phyloP scores from a whole-genome alignment of 2,113 vertebrate genomes.

The Porphyrio hochstetteri region DNA sequence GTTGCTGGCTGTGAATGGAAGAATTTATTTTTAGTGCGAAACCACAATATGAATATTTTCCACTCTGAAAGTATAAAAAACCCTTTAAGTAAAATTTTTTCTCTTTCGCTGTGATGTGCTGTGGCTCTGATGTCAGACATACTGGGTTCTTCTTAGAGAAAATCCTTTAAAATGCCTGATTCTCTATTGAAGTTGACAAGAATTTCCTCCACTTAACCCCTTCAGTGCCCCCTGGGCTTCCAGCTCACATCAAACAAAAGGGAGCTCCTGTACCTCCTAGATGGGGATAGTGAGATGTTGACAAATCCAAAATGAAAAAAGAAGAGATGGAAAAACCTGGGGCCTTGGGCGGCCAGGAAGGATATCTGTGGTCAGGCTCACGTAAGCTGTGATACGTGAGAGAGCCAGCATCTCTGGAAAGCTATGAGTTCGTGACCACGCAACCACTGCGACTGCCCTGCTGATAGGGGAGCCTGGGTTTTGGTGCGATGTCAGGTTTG shows the following conservation, averaged over 20 bases:
- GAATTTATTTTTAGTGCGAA: constrained; percentile 51
- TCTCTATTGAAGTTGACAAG: constrained; percentile 51
- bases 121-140: constrained; percentile 42
- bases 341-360: neutral
- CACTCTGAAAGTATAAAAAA: constrained; percentile 48
- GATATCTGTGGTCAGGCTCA: neutral
- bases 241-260: constrained; percentile 40
- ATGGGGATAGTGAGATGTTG: neutral
- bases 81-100: constrained; percentile 48
- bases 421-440: neutral
- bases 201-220: constrained; percentile 57
- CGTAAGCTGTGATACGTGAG: neutral
- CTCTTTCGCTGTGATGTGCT: constrained; percentile 30
- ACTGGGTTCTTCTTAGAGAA: constrained; percentile 37
- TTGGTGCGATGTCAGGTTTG: neutral
- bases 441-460: no score
- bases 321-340: neutral
- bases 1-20: constrained; percentile 67
- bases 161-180: constrained; percentile 41
- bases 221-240: neutral
- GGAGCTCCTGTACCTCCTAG: neutral
- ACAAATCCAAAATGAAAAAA: constrained; percentile 36
- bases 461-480: accelerated
- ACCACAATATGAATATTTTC: constrained; percentile 64
- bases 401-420: neutral